A percentile compares a stretch with the other conserved stretches of the same genome.
These are phyloP conservation scores for Bombyx mandarina DNA, from an alignment of 1,140 invertebrate species.

Conservation along the genomic window DNA sequence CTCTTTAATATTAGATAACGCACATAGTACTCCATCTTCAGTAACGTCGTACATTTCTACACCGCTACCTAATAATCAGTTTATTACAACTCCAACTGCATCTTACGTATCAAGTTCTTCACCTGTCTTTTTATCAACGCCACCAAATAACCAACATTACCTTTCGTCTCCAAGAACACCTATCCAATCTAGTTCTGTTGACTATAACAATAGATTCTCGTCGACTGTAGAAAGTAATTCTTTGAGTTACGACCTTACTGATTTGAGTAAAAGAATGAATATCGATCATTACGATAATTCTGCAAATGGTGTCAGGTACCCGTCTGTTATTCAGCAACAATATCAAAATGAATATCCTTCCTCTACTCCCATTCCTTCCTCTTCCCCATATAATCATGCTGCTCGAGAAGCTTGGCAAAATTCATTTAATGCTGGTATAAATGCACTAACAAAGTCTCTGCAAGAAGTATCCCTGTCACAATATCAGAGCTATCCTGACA, in stretches of 20 bases:
- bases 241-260: conserved; percentile 32
- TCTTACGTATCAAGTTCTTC: conserved; percentile 54
- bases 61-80: conserved; percentile 45
- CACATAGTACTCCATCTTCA: conserved; percentile 47
- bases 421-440: conserved; percentile 24
- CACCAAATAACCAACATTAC: conserved; percentile 48
- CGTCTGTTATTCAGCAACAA: conserved; percentile 39
- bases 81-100: conserved; percentile 39
- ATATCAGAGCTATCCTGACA: conserved; percentile 39
- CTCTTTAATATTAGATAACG: conserved; percentile 29
- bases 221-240: conserved; percentile 32
- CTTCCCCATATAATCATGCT: conserved; percentile 36
- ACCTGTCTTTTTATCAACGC: conserved; percentile 50
- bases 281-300: conserved; percentile 65
- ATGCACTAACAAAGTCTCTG: conserved; percentile 36
- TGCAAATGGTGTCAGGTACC: conserved; percentile 50
- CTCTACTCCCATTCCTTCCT: conserved; percentile 38
- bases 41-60: conserved; percentile 48
- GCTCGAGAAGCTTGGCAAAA: conserved; percentile 41
- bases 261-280: conserved; percentile 47
- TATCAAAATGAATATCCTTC: conserved; percentile 42
- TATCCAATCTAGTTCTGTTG: conserved; percentile 39
- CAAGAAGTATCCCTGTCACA: conserved; percentile 33
- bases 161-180: conserved; percentile 51
- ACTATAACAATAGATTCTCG: conserved; percentile 37